Evolutionary conservation across 1,140 invertebrate genomes (phyloP), one percentile per base, ranked within the genome.

Genomic region (Cydia pomonella): DNA sequence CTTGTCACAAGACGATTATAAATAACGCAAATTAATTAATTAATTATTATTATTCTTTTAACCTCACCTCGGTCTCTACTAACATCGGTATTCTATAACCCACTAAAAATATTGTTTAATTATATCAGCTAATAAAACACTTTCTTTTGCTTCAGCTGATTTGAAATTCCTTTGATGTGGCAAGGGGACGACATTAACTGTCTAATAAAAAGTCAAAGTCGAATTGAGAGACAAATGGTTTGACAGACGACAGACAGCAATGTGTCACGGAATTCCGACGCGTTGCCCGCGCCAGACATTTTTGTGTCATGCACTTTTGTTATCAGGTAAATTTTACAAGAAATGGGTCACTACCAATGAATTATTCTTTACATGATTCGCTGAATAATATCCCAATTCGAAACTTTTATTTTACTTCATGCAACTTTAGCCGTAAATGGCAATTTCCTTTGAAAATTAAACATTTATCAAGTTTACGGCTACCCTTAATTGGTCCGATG

Each of bases 401-500:
- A n/a, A 38, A 69, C 29, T 38, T 69, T 69, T 3, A 59, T 59
- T 69, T 38, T 41, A 33, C 3, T 69, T 18, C 33, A 69, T 69
- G 64, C 38, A 69, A 27, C 64, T 29, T 33, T n/a, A 29, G 12
- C 64, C 64, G 64, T 21, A 41, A 69, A 69, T 41, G 27, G 29
- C 29, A 18, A 69, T 21, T 41, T 69, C 33, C 64, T 69, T 69
- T 69, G 64, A 69, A 69, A 59, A 69, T 69, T 38, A 69, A 33
- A 69, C 64, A 38, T 69, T 69, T 69, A 5, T 69, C 33, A 41
- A 69, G 64, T 69, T 69, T 18, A 69, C n/a, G n/a, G 64, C 33
- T 33, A 69, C n/a, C 64, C 64, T n/a, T 69, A 69, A 69, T 69
- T 69, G 64, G 64, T 10, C 29, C 64, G 64, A 33, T 69, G 64